phyloP scores from a whole-genome alignment of 2,797 vertebrate genomes.

The Acestrorhynchus altus region DNA sequence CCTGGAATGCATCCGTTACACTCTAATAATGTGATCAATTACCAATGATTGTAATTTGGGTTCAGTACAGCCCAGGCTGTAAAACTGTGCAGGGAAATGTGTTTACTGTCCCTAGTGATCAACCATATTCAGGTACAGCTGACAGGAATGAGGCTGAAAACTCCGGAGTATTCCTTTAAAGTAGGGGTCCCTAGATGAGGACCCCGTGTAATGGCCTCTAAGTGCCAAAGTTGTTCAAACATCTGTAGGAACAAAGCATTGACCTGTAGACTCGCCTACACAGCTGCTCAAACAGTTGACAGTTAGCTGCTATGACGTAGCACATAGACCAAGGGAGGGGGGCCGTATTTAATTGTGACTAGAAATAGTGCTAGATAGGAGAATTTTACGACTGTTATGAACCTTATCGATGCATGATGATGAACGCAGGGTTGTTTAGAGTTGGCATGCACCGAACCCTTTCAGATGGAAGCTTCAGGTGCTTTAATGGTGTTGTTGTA shows the following conservation, averaged over 20 bases:
- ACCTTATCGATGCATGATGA: not conserved
- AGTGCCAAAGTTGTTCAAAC: not conserved
- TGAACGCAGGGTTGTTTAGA: constrained; percentile 9
- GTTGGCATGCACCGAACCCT: constrained; percentile 4
- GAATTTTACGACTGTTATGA: not conserved
- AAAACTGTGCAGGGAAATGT: too few species aligned
- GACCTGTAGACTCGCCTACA: not conserved
- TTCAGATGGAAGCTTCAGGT: constrained; percentile 36
- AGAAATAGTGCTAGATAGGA: constrained; percentile 3
- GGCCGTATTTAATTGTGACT: constrained; percentile 22
- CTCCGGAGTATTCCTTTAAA: not conserved
- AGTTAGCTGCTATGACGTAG: constrained; percentile 43
- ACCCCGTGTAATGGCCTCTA: not conserved
- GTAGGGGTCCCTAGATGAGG: too few species aligned
- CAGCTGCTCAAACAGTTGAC: constrained; percentile 25
- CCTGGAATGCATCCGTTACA: too few species aligned
- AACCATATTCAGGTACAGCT: not conserved
- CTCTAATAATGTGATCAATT: not conserved
- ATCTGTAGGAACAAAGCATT: not conserved
- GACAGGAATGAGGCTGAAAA: not conserved
- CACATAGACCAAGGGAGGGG: not conserved
- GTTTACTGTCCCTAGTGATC: not conserved
- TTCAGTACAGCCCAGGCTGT: too few species aligned
- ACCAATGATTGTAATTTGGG: not conserved
- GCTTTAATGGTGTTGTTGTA: constrained; percentile 61